Conservation (phyloP, 2,797 vertebrate genomes). For the Urosaurus nigricauda region DNA sequence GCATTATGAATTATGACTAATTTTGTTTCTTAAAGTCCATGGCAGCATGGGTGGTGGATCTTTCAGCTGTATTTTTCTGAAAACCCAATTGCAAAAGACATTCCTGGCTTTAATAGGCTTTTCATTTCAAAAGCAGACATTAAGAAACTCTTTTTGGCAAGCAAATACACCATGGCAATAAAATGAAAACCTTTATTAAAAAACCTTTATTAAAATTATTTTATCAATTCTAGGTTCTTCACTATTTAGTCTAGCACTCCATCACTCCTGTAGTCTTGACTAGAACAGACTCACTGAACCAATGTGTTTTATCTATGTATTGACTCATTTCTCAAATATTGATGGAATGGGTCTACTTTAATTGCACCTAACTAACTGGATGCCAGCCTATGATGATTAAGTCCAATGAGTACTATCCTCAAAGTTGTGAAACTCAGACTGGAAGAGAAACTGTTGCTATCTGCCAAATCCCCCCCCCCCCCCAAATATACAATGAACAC, state of each 20-base stretch:
- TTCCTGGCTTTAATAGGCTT: slow-evolving; percentile 5
- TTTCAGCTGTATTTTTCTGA: background rate
- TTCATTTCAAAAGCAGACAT: slow-evolving; percentile 8
- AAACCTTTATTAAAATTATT: background rate
- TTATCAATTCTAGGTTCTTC: background rate
- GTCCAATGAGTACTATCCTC: background rate
- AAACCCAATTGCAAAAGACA: background rate
- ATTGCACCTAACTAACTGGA: no score
- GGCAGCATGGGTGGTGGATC: background rate
- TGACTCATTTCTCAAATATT: no score
- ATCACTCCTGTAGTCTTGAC: background rate
- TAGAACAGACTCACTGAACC: no score
- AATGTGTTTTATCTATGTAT: no score
- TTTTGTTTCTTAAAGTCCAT: slow-evolving; percentile 1
- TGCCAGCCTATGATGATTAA: background rate
- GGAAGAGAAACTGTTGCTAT: slow-evolving; percentile 3
- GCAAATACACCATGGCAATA: background rate
- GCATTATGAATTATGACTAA: background rate
- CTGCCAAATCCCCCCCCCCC: background rate
- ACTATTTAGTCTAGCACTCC: background rate
- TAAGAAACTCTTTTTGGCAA: background rate
- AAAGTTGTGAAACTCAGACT: slow-evolving; percentile 2
- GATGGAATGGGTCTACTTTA: no score
- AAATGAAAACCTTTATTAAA: background rate
- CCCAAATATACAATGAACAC: slow-evolving; percentile 61